phyloP scores from a whole-genome alignment of 2,888 invertebrate genomes.

The Andrena bicolor region DNA sequence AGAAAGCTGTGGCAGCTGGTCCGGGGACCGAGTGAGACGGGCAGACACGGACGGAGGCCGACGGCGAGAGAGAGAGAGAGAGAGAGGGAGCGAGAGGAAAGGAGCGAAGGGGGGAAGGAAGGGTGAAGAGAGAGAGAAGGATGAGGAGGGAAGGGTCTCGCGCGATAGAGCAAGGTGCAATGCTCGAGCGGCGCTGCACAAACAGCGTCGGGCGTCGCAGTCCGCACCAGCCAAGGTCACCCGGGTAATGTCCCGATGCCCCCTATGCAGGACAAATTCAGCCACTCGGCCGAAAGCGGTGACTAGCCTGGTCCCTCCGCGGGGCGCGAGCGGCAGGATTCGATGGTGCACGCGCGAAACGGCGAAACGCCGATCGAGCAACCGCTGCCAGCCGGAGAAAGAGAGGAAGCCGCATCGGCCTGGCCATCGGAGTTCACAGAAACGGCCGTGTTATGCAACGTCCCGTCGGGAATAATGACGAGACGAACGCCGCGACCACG shows the following conservation, averaged over 20 bases:
- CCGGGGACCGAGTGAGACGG: conserved; percentile 7
- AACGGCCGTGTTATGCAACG: conserved; percentile 77
- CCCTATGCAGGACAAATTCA: conserved; percentile 84
- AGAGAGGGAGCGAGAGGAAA: conserved; percentile 49
- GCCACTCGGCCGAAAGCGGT: conserved; percentile 73
- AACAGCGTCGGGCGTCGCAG: conserved; percentile 78
- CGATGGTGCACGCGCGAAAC: conserved; percentile 14
- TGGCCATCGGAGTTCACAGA: conserved; percentile 56
- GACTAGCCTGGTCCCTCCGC: conserved; percentile 14
- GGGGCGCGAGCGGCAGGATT: conserved; percentile 16
- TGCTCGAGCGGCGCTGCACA: conserved; percentile 81
- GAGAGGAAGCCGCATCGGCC: conserved; percentile 36
- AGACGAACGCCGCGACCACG: conserved; percentile 31
- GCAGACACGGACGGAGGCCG: background rate
- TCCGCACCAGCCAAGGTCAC: conserved; percentile 83
- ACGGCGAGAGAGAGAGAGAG: conserved; percentile 31
- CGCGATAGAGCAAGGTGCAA: conserved; percentile 84
- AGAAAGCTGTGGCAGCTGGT: conserved; percentile 42
- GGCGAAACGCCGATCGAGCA: background rate
- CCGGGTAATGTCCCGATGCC: conserved; percentile 85
- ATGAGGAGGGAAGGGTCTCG: conserved; percentile 61
- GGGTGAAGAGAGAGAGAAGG: conserved; percentile 42
- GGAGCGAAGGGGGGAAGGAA: conserved; percentile 30
- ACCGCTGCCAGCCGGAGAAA: background rate
- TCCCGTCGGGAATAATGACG: conserved; percentile 57